Evolutionary conservation across 2,888 invertebrate genomes (phyloP), one percentile per base, ranked within the genome.

Genomic region (Erebia epiphron): DNA sequence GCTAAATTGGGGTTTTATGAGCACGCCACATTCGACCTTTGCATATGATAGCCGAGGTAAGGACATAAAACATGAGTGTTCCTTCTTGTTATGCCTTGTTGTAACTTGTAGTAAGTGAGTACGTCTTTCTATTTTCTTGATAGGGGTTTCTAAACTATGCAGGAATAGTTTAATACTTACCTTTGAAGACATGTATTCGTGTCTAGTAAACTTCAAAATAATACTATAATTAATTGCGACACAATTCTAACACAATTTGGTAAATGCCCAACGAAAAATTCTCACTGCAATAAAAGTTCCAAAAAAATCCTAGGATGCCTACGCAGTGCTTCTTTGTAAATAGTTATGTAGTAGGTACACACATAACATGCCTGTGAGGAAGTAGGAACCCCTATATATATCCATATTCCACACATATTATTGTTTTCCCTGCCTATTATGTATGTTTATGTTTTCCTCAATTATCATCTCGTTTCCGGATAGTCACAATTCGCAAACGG

Each of bases 401-500:
- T 46, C 3, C 46, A 35, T 35, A 35, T 35, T 7, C 35, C 35
- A 35, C 7, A 35, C 35, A 7, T 35, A 35, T 35, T 35, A 7
- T 35, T 35, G 26, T 26, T 35, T 35, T 35, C 10, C 16, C 54
- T 10, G 18, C 18, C 10, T 16, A 8, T n/a, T 8, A 14, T n/a
- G n/a, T n/a, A 52, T 54, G 11, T n/a, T n/a, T 54, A 18, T 9
- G 21, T 46, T 62, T 62, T 62, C 49, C 62, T 62, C 62, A 62
- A 62, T 49, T 62, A 62, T 49, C 62, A 49, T 49, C 49, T 49
- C 14, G 62, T 49, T 62, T 49, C 62, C 62, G 46, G 62, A 14
- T 46, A 18, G 26, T 49, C 18, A 49, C 46, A 49, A 14, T 62
- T 43, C 54, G 43, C 66, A 52, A 64, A 69, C 69, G 63, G 73